phyloP scores from a whole-genome alignment of 1,140 invertebrate genomes.

The Hyles vespertilio region DNA sequence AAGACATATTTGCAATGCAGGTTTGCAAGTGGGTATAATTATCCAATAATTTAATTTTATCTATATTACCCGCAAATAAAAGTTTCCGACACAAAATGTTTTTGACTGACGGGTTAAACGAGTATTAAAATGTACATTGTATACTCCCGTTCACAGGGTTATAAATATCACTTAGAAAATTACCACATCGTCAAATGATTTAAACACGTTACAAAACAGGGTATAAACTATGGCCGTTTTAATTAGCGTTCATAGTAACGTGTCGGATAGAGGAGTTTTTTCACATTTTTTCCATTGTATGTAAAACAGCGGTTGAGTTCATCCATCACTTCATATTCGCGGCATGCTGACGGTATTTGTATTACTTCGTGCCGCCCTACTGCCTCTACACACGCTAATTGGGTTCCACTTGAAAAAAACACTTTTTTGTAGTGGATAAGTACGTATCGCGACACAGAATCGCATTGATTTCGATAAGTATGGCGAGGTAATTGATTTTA shows the following conservation, averaged over 20 bases:
- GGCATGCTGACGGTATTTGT: conserved; percentile 29
- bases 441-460: no score
- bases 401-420: conserved; percentile 19
- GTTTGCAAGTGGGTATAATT: no score
- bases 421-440: no score
- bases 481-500: no score
- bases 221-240: conserved; percentile 49
- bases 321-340: conserved; percentile 65
- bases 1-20: no score
- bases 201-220: conserved; percentile 34
- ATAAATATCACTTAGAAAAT: conserved; percentile 34
- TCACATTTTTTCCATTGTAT: conserved; percentile 64
- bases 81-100: no score
- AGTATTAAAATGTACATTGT: no score
- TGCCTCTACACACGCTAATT: conserved; percentile 40
- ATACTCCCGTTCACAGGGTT: conserved; percentile 26
- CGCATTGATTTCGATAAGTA: no score
- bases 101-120: no score
- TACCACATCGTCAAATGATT: conserved; percentile 29
- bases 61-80: no score
- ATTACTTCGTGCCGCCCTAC: conserved; percentile 32
- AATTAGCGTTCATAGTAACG: conserved; percentile 61
- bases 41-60: no score
- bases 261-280: conserved; percentile 40
- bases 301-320: conserved; percentile 49